These are phyloP conservation scores for Lepisosteus oculatus DNA, from an alignment of 2,113 vertebrate species.

Conservation along the genomic window DNA sequence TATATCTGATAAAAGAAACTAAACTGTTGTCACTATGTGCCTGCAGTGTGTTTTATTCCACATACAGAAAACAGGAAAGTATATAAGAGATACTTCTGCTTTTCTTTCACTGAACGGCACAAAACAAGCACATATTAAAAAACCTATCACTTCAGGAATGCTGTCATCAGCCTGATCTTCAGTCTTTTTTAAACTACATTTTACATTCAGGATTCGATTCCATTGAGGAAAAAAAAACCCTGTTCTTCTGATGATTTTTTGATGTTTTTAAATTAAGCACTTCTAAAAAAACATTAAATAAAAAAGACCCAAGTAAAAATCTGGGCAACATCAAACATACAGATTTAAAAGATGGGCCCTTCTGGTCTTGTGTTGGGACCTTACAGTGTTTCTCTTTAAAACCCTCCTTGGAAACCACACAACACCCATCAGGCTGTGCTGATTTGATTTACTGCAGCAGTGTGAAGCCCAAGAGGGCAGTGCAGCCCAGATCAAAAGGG, in stretches of 20 bases:
- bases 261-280: not conserved
- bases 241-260: conserved; percentile 11
- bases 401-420: conserved; percentile 28
- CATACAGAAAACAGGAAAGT: no score
- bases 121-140: conserved; percentile 18
- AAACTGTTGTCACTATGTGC: no score
- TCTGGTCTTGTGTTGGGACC: conserved; percentile 32
- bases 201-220: conserved; percentile 17
- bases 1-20: no score
- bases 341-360: conserved; percentile 44
- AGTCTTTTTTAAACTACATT: conserved; percentile 20
- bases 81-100: no score
- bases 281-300: conserved; percentile 1
- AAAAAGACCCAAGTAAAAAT: conserved; percentile 31
- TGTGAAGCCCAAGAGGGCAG: conserved; percentile 32
- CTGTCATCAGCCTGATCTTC: conserved; percentile 40
- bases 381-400: conserved; percentile 41
- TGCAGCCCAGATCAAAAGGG: conserved; percentile 40
- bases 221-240: not conserved
- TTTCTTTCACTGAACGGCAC: not conserved
- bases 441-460: conserved; percentile 54
- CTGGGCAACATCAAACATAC: conserved; percentile 41
- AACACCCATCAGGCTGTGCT: conserved; percentile 46
- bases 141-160: conserved; percentile 28
- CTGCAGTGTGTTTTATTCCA: no score